phyloP scores from a whole-genome alignment of 2,113 vertebrate genomes.

The Myanophis thanlyinensis region DNA sequence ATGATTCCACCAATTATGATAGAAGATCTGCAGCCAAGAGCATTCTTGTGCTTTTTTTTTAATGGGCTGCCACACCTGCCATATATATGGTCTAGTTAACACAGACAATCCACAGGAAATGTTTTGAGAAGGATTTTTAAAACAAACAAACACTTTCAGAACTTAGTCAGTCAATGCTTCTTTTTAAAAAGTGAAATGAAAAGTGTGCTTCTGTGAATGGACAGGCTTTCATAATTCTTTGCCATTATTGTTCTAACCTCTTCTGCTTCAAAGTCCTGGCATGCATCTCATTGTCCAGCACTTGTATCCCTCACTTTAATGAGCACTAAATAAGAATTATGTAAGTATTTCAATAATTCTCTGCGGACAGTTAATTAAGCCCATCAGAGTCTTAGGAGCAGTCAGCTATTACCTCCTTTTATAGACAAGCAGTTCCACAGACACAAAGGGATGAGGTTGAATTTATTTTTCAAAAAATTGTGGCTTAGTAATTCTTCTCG shows the following conservation, averaged over 20 bases:
- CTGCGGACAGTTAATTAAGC: conserved; percentile 76
- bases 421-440: conserved; percentile 69
- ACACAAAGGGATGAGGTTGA: conserved; percentile 68
- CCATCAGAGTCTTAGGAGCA: conserved; percentile 71
- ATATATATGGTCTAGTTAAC: not conserved
- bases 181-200: conserved; percentile 66
- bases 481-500: conserved; percentile 66
- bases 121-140: conserved; percentile 43
- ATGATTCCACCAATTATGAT: not conserved
- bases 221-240: conserved; percentile 67
- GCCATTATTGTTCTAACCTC: conserved; percentile 60
- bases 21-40: not conserved
- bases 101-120: not conserved
- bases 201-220: conserved; percentile 65
- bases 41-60: not conserved
- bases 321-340: conserved; percentile 77
- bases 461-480: conserved; percentile 58
- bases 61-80: not conserved
- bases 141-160: conserved; percentile 61
- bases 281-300: conserved; percentile 71
- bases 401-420: conserved; percentile 74
- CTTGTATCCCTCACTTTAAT: conserved; percentile 76
- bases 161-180: conserved; percentile 67
- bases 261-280: conserved; percentile 63
- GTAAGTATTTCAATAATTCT: conserved; percentile 77